These are phyloP conservation scores for Pogonomyrmex barbatus DNA, from an alignment of 1,140 invertebrate species.

Conservation along the genomic window DNA sequence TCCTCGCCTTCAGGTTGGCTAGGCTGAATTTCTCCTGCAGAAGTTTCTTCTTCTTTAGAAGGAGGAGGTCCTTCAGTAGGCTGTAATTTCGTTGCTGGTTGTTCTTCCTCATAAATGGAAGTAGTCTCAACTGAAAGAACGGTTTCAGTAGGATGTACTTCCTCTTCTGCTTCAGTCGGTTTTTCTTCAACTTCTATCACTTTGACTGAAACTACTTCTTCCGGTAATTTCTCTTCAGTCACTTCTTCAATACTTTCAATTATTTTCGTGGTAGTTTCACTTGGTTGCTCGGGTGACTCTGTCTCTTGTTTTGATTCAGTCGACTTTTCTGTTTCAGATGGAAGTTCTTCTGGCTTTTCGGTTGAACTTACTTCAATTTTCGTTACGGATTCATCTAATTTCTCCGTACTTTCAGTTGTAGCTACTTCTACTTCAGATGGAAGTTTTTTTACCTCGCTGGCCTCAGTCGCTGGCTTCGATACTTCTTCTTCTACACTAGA, in stretches of 20 bases:
- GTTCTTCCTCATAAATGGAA: conserved; percentile 35
- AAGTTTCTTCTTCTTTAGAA: conserved; percentile 23
- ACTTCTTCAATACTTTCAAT: conserved; percentile 18
- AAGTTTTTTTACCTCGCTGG: conserved; percentile 31
- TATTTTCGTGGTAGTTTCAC: conserved; percentile 39
- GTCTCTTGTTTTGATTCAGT: conserved; percentile 50
- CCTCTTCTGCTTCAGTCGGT: conserved; percentile 43
- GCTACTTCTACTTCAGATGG: conserved; percentile 31
- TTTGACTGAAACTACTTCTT: conserved; percentile 26
- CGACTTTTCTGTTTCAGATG: conserved; percentile 73
- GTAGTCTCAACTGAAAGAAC: conserved; percentile 9
- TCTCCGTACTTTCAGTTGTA: conserved; percentile 26
- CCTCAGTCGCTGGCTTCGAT: conserved; percentile 10
- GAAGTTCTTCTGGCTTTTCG: conserved; percentile 22
- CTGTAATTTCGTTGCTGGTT: conserved; percentile 47
- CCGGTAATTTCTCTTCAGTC: conserved; percentile 10
- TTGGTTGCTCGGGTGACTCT: conserved; percentile 24
- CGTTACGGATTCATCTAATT: conserved; percentile 14
- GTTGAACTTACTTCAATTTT: conserved; percentile 53
- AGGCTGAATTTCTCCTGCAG: conserved; percentile 27
- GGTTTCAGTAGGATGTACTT: conserved; percentile 26
- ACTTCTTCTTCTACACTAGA: conserved; percentile 1
- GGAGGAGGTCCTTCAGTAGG: conserved; percentile 52
- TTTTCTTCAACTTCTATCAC: conserved; percentile 48
- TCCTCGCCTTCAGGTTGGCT: conserved; percentile 28